A percentile compares a stretch with the other conserved stretches of the same genome.
Conservation (phyloP, 2,888 invertebrate genomes). For the Habroteleia sp. region DNA sequence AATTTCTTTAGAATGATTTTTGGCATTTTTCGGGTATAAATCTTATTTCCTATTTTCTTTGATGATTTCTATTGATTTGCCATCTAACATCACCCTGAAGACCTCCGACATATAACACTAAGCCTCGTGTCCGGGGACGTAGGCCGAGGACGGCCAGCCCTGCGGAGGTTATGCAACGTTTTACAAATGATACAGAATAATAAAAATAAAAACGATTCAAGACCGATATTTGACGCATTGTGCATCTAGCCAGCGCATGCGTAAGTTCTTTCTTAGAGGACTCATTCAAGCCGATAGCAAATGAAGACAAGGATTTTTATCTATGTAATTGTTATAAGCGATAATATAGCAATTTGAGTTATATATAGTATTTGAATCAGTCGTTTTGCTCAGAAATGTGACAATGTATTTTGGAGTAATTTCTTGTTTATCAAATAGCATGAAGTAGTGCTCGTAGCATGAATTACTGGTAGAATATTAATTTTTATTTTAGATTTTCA, state of each 20-base stretch:
- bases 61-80: conserved; percentile 72
- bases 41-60: conserved; percentile 67
- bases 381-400: conserved; percentile 34
- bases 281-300: conserved; percentile 37
- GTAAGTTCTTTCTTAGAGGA: conserved; percentile 68
- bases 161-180: conserved; percentile 76
- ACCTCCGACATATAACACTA: conserved; percentile 81
- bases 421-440: conserved; percentile 27
- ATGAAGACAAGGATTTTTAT: conserved; percentile 20
- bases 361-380: conserved; percentile 14
- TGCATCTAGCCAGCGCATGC: conserved; percentile 81
- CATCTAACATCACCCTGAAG: conserved; percentile 69
- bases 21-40: conserved; percentile 64
- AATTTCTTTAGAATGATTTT: no score
- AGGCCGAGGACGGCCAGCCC: conserved; percentile 79
- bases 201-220: conserved; percentile 67
- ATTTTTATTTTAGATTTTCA: not conserved
- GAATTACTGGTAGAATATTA: conserved; percentile 7
- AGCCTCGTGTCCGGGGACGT: conserved; percentile 82
- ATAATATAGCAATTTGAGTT: conserved; percentile 15
- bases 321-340: conserved; percentile 29
- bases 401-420: conserved; percentile 18
- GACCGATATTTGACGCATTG: conserved; percentile 82
- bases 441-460: conserved; percentile 44
- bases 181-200: conserved; percentile 51